These are phyloP conservation scores for Shargacucullia verbasci DNA, from an alignment of 2,888 invertebrate species.

Conservation along the genomic window DNA sequence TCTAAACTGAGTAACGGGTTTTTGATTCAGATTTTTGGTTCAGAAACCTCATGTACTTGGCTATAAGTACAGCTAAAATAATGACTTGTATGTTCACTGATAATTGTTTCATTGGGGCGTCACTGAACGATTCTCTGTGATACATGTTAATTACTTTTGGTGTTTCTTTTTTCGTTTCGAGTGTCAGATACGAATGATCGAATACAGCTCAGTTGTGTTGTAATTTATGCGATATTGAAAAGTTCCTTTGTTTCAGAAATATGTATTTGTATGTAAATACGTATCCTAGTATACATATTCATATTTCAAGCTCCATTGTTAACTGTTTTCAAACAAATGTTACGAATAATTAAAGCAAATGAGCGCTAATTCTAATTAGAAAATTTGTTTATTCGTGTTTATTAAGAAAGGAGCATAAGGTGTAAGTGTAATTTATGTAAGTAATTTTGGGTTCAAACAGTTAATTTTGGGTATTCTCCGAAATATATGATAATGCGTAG, in stretches of 20 bases:
- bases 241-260: too few species aligned
- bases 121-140: too few species aligned
- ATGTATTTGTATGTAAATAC: too few species aligned
- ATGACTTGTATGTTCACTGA: too few species aligned
- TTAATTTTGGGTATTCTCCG: conserved; percentile 4
- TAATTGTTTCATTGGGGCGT: too few species aligned
- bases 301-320: neutral
- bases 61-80: too few species aligned
- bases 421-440: conserved; percentile 18
- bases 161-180: too few species aligned
- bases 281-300: neutral
- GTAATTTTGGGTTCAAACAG: too few species aligned
- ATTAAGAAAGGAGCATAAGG: conserved; percentile 5
- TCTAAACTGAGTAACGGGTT: conserved; percentile 19
- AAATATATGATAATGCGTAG: neutral
- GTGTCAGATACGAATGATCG: too few species aligned
- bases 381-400: conserved; percentile 5
- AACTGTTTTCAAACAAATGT: neutral
- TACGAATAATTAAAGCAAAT: conserved; percentile 10
- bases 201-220: too few species aligned
- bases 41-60: neutral
- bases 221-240: too few species aligned
- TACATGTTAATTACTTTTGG: too few species aligned
- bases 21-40: conserved; percentile 21
- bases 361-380: conserved; percentile 15